Conservation (phyloP, 2,797 vertebrate genomes). For the Peromyscus aztecus region DNA sequence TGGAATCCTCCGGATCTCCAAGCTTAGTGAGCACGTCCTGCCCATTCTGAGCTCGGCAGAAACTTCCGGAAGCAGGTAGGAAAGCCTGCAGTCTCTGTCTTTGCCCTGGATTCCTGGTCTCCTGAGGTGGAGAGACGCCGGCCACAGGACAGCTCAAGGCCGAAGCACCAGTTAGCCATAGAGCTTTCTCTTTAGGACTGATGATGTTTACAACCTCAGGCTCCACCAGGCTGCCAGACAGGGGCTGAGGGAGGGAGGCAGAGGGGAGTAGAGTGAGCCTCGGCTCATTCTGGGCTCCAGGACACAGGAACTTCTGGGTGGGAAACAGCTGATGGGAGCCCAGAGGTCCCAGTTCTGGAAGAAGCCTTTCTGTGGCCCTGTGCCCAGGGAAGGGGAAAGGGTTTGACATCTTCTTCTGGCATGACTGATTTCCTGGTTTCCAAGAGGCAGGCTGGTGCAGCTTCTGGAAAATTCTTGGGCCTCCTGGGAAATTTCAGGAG, state of each 20-base stretch:
- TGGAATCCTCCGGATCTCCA: slow-evolving; percentile 10
- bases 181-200: neutral
- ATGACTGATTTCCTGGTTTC: slow-evolving; percentile 43
- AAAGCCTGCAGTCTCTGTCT: slow-evolving; percentile 3
- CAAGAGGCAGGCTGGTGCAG: slow-evolving; percentile 65
- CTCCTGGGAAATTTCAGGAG: slow-evolving; percentile 1
- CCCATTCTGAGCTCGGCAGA: neutral
- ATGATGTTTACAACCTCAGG: neutral
- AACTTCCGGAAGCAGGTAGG: slow-evolving; percentile 41
- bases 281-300: slow-evolving; percentile 33
- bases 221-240: neutral
- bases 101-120: neutral
- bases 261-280: neutral
- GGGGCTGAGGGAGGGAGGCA: neutral
- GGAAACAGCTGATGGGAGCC: slow-evolving; percentile 59
- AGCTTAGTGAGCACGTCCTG: neutral
- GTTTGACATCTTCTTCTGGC: neutral
- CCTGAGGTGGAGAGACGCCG: neutral
- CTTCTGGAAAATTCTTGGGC: slow-evolving; percentile 30
- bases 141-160: slow-evolving; percentile 16
- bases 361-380: neutral
- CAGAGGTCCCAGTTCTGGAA: neutral
- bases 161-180: slow-evolving; percentile 68
- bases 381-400: neutral
- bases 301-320: slow-evolving; percentile 66